Percentiles rank a stretch among this genome's conserved stretches.
These are phyloP conservation scores for Drosophila tsacasi DNA, from an alignment of 1,140 invertebrate genomes.

Conservation along the genomic window DNA sequence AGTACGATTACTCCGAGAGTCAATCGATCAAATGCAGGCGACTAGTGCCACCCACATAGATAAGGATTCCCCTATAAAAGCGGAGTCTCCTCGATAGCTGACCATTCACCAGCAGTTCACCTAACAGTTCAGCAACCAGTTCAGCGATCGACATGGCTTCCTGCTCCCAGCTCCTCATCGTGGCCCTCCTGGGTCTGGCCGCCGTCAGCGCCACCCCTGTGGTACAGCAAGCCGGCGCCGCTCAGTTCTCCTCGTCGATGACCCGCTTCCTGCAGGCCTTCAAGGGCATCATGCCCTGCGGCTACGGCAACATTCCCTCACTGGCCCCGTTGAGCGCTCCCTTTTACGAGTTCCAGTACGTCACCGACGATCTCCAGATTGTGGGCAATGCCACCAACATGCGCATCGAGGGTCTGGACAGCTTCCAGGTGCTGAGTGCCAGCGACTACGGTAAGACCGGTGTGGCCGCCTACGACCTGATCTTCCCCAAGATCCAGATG, in stretches of 20 bases:
- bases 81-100: neutral
- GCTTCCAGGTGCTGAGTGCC: slow-evolving; percentile 49
- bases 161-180: slow-evolving; percentile 28
- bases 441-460: slow-evolving; percentile 46
- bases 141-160: slow-evolving; percentile 45
- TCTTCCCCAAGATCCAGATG: slow-evolving; percentile 60
- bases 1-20: neutral
- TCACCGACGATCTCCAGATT: slow-evolving; percentile 27
- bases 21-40: slow-evolving; percentile 18
- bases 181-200: slow-evolving; percentile 35
- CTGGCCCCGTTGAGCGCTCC: slow-evolving; percentile 43
- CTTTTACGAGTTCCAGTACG: slow-evolving; percentile 30
- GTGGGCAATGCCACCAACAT: slow-evolving; percentile 62
- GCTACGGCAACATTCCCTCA: slow-evolving; percentile 52
- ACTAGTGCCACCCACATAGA: slow-evolving; percentile 1
- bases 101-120: slow-evolving; percentile 11
- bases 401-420: slow-evolving; percentile 54
- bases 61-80: slow-evolving; percentile 41
- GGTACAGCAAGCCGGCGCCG: slow-evolving; percentile 19
- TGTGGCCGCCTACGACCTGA: slow-evolving; percentile 46
- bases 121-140: slow-evolving; percentile 7
- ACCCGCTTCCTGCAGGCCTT: slow-evolving; percentile 53
- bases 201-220: slow-evolving; percentile 34
- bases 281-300: slow-evolving; percentile 63
- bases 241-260: slow-evolving; percentile 41